Conservation (phyloP, 2,888 invertebrate genomes). For the Mimumesa dahlbomi region DNA sequence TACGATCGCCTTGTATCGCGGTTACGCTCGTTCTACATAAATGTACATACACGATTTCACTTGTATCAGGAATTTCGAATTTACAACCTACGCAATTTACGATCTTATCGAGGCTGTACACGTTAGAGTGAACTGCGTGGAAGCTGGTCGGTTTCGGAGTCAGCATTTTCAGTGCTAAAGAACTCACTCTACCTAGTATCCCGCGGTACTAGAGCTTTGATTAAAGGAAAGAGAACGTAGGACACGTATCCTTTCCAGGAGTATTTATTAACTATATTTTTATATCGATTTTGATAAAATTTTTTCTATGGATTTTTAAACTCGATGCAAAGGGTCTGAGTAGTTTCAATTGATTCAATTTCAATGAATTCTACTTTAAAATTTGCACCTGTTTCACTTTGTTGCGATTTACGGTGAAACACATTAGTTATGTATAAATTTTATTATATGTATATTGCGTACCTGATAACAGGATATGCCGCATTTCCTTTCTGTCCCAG, state of each 20-base stretch:
- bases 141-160: neutral
- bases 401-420: no score
- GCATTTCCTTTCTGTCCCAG: conserved; percentile 31
- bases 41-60: conserved; percentile 7
- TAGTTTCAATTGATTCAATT: no score
- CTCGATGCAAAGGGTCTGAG: no score
- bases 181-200: neutral
- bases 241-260: no score
- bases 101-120: conserved; percentile 25
- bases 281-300: no score
- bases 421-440: no score
- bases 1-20: conserved; percentile 53
- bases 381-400: no score
- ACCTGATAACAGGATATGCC: conserved; percentile 47
- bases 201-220: no score
- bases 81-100: conserved; percentile 39
- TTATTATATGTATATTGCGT: neutral
- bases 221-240: no score
- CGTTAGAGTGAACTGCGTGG: conserved; percentile 2
- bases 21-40: conserved; percentile 10
- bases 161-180: neutral
- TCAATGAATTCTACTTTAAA: neutral
- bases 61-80: conserved; percentile 34
- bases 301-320: no score
- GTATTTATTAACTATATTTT: no score